Evolutionary conservation across 2,113 vertebrate genomes (phyloP).

Genomic region (Hippocampus barbouri): DNA sequence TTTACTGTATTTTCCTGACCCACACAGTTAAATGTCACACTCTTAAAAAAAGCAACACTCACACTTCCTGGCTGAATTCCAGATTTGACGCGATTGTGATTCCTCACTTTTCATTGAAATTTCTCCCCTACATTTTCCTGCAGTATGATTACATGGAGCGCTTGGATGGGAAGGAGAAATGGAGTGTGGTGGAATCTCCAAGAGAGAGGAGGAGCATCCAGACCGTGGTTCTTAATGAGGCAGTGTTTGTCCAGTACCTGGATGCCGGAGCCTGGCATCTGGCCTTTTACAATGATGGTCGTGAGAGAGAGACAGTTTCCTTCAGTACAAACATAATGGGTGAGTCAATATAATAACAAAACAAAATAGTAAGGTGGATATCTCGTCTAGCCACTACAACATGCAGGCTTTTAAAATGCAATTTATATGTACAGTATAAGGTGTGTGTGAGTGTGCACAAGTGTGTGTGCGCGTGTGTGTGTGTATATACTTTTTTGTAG

Average conservation of each 20-base stretch:
- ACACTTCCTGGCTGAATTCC: slow-evolving; percentile 16
- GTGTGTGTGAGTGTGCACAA: not conserved
- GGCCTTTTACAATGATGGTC: slow-evolving; percentile 97
- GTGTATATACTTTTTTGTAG: too few species aligned
- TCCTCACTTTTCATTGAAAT: not conserved
- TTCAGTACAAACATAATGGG: slow-evolving; percentile 91
- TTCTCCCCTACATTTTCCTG: not conserved
- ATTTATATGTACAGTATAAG: not conserved
- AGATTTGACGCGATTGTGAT: not conserved
- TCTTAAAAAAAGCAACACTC: slow-evolving; percentile 20
- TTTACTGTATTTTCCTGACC: not conserved
- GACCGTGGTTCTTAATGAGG: slow-evolving; percentile 96
- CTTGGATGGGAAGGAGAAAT: slow-evolving; percentile 96
- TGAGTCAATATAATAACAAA: slow-evolving; percentile 50
- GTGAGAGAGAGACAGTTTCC: slow-evolving; percentile 91
- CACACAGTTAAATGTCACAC: slow-evolving; percentile 16
- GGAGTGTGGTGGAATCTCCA: slow-evolving; percentile 94
- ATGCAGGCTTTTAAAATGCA: not conserved
- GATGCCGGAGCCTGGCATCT: slow-evolving; percentile 94
- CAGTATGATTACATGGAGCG: slow-evolving; percentile 99
- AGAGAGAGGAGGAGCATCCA: slow-evolving; percentile 92
- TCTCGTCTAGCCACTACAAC: too few species aligned
- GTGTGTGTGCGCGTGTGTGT: too few species aligned
- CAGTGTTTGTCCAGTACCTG: slow-evolving; percentile 94
- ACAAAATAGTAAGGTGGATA: not conserved